Percentiles rank a stretch among this genome's conserved stretches.
Conservation (phyloP, 2,888 invertebrate species). For the Standfussiana lucernea region DNA sequence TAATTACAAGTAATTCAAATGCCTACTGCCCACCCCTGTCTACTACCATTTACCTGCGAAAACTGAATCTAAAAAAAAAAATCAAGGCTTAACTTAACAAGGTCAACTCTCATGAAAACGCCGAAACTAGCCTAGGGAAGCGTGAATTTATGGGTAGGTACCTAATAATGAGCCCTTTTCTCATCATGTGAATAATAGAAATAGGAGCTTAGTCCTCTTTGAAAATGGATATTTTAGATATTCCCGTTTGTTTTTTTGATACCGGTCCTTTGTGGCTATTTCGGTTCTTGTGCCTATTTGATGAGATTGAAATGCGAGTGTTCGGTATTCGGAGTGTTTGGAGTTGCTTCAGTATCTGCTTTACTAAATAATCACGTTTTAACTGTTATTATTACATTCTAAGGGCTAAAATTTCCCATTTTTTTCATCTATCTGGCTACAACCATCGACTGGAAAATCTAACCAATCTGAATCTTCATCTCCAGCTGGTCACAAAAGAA, state of each 20-base stretch:
- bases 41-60: not conserved
- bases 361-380: not conserved
- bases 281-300: conserved; percentile 18
- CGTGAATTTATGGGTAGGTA: not conserved
- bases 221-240: conserved; percentile 7
- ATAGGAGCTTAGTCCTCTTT: not conserved
- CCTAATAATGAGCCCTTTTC: not conserved
- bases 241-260: conserved; percentile 28
- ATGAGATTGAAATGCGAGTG: conserved; percentile 26
- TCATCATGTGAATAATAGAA: conserved; percentile 1
- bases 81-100: not conserved
- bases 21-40: no score
- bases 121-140: not conserved
- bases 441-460: not conserved
- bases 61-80: not conserved
- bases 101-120: not conserved
- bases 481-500: not conserved
- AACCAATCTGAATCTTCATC: not conserved
- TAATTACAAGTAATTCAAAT: conserved; percentile 69
- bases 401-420: not conserved
- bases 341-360: not conserved
- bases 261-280: conserved; percentile 25
- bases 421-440: not conserved
- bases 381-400: conserved; percentile 11
- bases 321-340: conserved; percentile 8